Evolutionary conservation across 2,113 vertebrate species (phyloP), one percentile per base, ranked within the genome.

Genomic region (Oceanites oceanicus): DNA sequence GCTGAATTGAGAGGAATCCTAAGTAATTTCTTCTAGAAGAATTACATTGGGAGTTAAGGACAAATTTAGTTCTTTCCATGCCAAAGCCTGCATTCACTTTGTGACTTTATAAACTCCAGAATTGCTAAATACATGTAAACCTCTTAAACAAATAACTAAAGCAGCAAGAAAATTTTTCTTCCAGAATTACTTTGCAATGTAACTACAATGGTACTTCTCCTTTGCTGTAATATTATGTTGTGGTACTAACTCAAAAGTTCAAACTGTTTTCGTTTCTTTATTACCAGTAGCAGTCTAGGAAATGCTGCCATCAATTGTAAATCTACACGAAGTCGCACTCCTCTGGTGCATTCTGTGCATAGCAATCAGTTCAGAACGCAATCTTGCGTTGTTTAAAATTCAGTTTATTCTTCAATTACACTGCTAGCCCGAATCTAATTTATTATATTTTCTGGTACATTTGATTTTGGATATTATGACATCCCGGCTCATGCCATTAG

Each of bases 381-480:
- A 65, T 86, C 89, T 86, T 73, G 44, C 85, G 90, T 74, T 26
- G 83, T 94, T 98, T 97, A 97, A 97, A 96, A 97, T 94, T 96
- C 96, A 94, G 94, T 95, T 97, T 97, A 97, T 97, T 96, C 90
- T 90, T 97, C 96, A 97, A 96, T 97, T 97, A 97, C 86, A 96
- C 80, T 85, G 82, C 89, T 95, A 95, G 96, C 58, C 86, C 4
- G 1, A 74, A 71, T 97, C 93, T 97, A 97, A 97, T 97, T 96
- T 97, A 97, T 97, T 97, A n/a, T 78, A 97, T 98, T 97, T 96
- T 97, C 97, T 95, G 93, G 95, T 97, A 97, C 93, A 91, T 98
- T 98, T 97, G 94, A 94, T 96, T 97, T 97, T 94, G 86, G 87
- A 88, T 97, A 97, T 95, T 95, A 96, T 75, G 90, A 97, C 87